Evolutionary conservation across 2,797 vertebrate species (phyloP), one percentile per base, ranked within the genome.

Genomic region (Acomys russatus): DNA sequence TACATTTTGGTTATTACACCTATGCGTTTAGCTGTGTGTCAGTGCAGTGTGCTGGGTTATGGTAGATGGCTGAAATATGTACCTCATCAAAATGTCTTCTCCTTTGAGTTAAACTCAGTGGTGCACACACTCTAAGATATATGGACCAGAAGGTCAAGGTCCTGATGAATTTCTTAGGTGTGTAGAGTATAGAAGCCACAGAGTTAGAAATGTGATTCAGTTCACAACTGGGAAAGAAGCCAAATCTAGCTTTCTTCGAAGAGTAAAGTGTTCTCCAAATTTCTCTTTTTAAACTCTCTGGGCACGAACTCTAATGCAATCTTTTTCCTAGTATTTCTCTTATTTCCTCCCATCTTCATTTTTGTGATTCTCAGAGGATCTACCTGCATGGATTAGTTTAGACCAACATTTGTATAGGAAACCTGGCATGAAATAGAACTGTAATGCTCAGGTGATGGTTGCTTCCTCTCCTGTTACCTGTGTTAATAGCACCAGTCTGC

Each of bases 381-480:
- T 91, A 23, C 44, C 23, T 35, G 30, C 70, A 18, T 87, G 28
- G 30, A 91, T 49, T 92, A 77, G 91, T 92, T 96, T 95, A 93
- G 79, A 79, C 88, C 30, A 90, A 18, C 38, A 20, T 49, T 94
- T 56, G 85, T 66, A 66, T 20, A 54, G 61, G 51, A 97, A 92
- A 38, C 8, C 9, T 82, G 25, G 8, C n/a, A 18, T 88, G n/a
- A 80, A 88, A 59, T 54, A 90, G 49, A 90, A 79, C 5, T 59
- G 6, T 15, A 12, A 89, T 18, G 35, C n/a, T 15, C 18, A 83
- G 87, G 59, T 7, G 11, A 74, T 11, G 25, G 15, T n/a, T 77
- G 14, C 88, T 91, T 90, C 49, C 66, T 79, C 44, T 91, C 76
- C 59, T 68, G 6, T 44, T 94, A 74, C 10, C 68, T 80, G 30